These are phyloP conservation scores for Ptiloglossa arizonensis DNA, from an alignment of 1,140 invertebrate species.

Conservation along the genomic window DNA sequence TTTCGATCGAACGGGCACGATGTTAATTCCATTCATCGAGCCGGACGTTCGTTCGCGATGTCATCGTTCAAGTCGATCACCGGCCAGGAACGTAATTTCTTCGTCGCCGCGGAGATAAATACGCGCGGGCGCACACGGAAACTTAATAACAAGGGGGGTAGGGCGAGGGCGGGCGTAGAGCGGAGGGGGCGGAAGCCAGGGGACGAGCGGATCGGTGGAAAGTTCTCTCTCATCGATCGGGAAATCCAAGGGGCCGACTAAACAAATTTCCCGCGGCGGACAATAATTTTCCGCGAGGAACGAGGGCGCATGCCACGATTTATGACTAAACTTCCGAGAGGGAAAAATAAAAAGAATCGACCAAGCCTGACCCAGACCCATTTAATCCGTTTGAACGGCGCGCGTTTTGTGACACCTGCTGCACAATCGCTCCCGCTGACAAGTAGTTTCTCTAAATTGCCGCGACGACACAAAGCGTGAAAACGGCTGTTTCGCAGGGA, in stretches of 20 bases:
- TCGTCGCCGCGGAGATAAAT: not conserved
- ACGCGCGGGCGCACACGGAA: not conserved
- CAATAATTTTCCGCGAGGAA: constrained; percentile 24
- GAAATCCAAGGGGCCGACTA: not conserved
- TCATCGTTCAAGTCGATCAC: not conserved
- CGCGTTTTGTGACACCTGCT: constrained; percentile 48
- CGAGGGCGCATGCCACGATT: not conserved
- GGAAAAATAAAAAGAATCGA: constrained; percentile 41
- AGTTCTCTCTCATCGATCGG: not conserved
- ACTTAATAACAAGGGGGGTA: not conserved
- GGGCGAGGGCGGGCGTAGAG: too few relatives aligned
- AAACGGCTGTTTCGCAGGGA: constrained; percentile 4
- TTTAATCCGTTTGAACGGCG: constrained; percentile 54
- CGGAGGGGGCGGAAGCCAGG: too few relatives aligned
- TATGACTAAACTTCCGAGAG: constrained; percentile 38
- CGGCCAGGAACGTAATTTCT: not conserved
- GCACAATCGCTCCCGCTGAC: constrained; percentile 15
- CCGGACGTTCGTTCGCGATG: not conserved
- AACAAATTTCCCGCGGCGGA: constrained; percentile 21
- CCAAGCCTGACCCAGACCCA: constrained; percentile 42
- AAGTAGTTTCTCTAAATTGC: constrained; percentile 35
- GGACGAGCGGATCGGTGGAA: not conserved
- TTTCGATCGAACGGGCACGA: not conserved
- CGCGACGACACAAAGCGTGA: not conserved
- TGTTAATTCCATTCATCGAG: constrained; percentile 3